Percentiles rank a stretch among this genome's conserved stretches.
phyloP scores from a whole-genome alignment of 2,797 vertebrate species.

The Kryptopterus vitreolus region DNA sequence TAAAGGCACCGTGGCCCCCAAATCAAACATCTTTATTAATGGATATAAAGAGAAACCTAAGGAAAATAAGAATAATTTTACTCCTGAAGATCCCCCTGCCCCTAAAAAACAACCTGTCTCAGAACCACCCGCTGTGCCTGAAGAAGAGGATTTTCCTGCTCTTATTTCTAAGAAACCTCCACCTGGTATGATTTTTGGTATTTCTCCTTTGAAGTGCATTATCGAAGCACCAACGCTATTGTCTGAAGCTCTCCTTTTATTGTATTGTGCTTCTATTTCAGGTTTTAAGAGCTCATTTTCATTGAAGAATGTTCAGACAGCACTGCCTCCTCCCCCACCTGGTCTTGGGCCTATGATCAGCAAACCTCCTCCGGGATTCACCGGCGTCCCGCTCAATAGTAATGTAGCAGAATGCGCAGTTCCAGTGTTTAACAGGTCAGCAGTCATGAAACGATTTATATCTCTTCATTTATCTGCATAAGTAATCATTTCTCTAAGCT shows the following conservation, averaged over 20 bases:
- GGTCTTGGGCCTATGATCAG: conserved; percentile 79
- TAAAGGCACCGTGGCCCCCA: conserved; percentile 44
- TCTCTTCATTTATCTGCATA: background rate
- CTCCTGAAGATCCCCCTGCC: conserved; percentile 74
- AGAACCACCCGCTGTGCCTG: conserved; percentile 64
- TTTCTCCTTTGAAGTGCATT: background rate
- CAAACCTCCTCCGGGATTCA: conserved; percentile 94
- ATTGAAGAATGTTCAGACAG: conserved; percentile 67
- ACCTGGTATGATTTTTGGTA: conserved; percentile 76
- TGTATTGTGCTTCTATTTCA: conserved; percentile 51
- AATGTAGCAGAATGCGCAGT: conserved; percentile 74
- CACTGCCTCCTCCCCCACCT: conserved; percentile 75
- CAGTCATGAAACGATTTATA: background rate
- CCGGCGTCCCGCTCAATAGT: conserved; percentile 81
- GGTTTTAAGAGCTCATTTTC: conserved; percentile 90
- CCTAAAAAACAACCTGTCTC: conserved; percentile 67
- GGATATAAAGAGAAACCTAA: conserved; percentile 74
- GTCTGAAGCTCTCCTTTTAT: background rate
- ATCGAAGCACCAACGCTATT: background rate
- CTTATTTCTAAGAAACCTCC: conserved; percentile 88
- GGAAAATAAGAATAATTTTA: conserved; percentile 45
- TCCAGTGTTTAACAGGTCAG: conserved; percentile 81
- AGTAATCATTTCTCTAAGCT: background rate
- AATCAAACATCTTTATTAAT: conserved; percentile 68
- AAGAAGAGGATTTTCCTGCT: conserved; percentile 92